Conservation (phyloP, 2,113 vertebrate species). For the Neodon shergylaensis region DNA sequence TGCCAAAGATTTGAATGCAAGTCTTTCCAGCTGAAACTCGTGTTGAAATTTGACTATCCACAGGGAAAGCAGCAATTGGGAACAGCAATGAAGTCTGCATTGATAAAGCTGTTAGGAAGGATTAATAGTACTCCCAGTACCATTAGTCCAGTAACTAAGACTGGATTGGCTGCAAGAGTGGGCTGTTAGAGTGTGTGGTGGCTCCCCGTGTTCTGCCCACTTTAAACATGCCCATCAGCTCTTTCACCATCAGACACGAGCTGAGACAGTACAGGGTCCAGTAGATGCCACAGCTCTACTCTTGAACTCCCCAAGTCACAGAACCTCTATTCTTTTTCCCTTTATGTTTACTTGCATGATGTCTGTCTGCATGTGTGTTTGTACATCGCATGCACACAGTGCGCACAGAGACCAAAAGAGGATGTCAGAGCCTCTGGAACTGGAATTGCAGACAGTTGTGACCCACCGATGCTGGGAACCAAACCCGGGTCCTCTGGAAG, state of each 20-base stretch:
- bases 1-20: background rate
- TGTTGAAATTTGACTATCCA: background rate
- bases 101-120: background rate
- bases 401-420: background rate
- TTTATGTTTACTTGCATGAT: background rate
- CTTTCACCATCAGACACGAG: background rate
- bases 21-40: background rate
- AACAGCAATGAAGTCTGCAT: background rate
- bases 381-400: background rate
- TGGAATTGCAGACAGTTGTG: background rate
- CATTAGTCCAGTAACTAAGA: too few species aligned
- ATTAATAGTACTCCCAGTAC: background rate
- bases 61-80: too few species aligned
- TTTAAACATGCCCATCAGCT: too few species aligned
- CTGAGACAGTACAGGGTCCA: too few species aligned
- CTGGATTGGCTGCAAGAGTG: background rate
- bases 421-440: background rate
- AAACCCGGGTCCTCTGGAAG: background rate
- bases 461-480: background rate
- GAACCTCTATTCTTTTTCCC: background rate
- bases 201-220: too few species aligned
- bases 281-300: too few species aligned
- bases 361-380: background rate
- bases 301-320: too few species aligned
- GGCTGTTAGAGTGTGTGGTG: rapidly evolving